Base-by-base conservation (phyloP, 2,113 vertebrate genomes). In the Procavia capensis region DNA sequence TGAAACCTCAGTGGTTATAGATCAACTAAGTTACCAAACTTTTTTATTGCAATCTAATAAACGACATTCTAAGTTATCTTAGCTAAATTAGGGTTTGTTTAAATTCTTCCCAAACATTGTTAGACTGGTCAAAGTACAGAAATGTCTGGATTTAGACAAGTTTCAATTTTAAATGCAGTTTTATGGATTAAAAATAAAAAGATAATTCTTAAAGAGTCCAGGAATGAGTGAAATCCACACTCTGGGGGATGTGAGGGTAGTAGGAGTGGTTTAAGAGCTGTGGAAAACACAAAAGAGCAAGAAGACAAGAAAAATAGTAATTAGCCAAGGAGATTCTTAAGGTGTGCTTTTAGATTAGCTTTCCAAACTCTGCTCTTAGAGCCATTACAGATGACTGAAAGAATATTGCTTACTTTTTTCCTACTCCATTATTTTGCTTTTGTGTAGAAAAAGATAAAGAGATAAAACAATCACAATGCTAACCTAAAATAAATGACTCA, bases 121-220 rank as follows among this genome's bases (percentile, higher is more conserved):
- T 57, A 79, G 59, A 70, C 19, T 92, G 72, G 25, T 72, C 24
- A 27, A 90, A 47, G 29, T 36, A 3, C 47, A 78, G 1, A 5
- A 45, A 59, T 91, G 75, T 76, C 43, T 80, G 20, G 5, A 47
- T 66, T 63, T 70, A 80, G 27, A 63, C 2, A 59, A 11, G 1
- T 83, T 74, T 92, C 47, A 80, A 39, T 75, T 22, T 41, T 82
- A 80, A 79, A 34, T 92, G 64, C 0, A 87, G 34, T 41, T 90
- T 87, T 75, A 41, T 5, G 54, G 25, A 66, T 61, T 61, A 84
- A 83, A 95, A 96, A 36, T 25, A 45, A 80, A 94, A 81, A 66
- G n/a, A 24, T 9, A 80, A 9, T 74, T 92, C 20, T 75, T 47
- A 29, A 88, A 16, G 19, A 76, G 14, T 66, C 5, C 27, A 66